Conservation (phyloP, 2,888 invertebrate genomes). For the Andrena trimmerana region DNA sequence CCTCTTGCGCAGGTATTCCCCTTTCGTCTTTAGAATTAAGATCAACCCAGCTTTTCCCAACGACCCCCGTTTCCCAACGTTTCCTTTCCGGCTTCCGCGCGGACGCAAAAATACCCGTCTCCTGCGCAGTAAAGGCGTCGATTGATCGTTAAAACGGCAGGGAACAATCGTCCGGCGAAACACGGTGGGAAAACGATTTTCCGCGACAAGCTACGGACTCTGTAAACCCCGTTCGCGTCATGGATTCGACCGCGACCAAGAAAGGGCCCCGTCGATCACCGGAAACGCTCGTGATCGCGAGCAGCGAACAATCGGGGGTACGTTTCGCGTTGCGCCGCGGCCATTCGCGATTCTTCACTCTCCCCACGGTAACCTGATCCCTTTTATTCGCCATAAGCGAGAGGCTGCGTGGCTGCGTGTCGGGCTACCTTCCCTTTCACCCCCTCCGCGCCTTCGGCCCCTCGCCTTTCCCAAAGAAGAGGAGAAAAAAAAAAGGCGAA, state of each 20-base stretch:
- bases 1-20: slow-evolving; percentile 66
- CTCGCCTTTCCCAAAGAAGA: slow-evolving; percentile 22
- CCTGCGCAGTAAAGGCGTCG: slow-evolving; percentile 8
- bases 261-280: neutral
- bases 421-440: slow-evolving; percentile 22
- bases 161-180: neutral
- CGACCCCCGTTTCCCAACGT: slow-evolving; percentile 35
- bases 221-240: slow-evolving; percentile 8
- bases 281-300: neutral
- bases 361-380: slow-evolving; percentile 57
- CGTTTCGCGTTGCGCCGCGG: slow-evolving; percentile 19
- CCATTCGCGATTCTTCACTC: slow-evolving; percentile 23
- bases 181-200: neutral
- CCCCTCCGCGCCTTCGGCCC: neutral
- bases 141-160: neutral
- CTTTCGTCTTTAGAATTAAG: slow-evolving; percentile 70
- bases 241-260: neutral
- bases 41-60: slow-evolving; percentile 62
- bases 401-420: slow-evolving; percentile 56
- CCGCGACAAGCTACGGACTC: neutral
- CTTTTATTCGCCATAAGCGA: slow-evolving; percentile 63
- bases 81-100: slow-evolving; percentile 37
- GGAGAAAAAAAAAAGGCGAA: slow-evolving; percentile 37
- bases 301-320: neutral
- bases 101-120: neutral